Evolutionary conservation across 2,797 vertebrate species (phyloP).

Genomic region (Notoglanidium macrostoma): DNA sequence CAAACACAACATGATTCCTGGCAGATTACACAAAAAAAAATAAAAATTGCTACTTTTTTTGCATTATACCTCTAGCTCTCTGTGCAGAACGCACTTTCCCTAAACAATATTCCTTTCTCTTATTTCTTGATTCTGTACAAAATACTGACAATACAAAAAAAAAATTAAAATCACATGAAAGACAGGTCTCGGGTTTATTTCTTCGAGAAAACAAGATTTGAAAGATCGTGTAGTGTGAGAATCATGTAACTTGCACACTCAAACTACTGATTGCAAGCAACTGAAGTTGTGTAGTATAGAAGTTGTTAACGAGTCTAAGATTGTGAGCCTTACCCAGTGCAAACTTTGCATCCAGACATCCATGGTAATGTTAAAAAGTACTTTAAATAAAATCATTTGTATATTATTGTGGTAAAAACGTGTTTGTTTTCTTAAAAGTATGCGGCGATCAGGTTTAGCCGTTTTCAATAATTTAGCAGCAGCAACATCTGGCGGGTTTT

Average conservation of each 20-base stretch:
- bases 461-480: background rate
- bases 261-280: background rate
- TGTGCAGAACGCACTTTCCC: background rate
- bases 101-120: background rate
- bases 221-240: background rate
- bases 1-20: background rate
- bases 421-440: background rate
- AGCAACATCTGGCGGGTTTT: background rate
- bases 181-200: background rate
- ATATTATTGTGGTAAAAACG: background rate
- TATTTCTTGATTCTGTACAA: background rate
- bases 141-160: background rate
- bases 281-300: background rate
- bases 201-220: background rate
- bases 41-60: background rate
- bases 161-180: background rate
- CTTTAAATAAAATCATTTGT: background rate
- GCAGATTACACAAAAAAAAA: background rate
- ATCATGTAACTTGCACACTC: background rate
- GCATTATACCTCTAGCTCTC: background rate
- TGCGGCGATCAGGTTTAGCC: background rate
- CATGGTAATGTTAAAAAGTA: background rate
- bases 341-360: background rate
- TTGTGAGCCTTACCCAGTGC: background rate
- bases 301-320: background rate